Base-by-base conservation (phyloP, 2,888 invertebrate species). In the Gordius sp. region DNA sequence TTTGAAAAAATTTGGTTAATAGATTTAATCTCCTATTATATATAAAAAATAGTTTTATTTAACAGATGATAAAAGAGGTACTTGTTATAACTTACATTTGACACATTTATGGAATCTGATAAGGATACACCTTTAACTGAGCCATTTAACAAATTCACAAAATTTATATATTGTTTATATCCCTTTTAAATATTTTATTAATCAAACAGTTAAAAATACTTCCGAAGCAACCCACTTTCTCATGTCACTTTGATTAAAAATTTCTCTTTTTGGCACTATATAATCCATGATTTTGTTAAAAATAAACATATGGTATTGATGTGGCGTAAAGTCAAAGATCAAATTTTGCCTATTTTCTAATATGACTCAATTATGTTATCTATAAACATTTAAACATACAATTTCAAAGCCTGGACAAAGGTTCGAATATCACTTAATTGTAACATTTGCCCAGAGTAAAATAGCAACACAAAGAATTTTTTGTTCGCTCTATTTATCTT, bases 1-100 rank as follows among this genome's bases (percentile, higher is more conserved):
- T 74, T 76, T 8, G 79, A 76, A 26, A 93, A 71, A 63, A 89
- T 66, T 0, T 66, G 65, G 13, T 80, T 60, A 13, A 86, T 65
- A 61, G 76, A 77, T 33, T 68, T 66, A 25, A 80, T 70, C 62
- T 73, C 73, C 18, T 73, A 25, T 57, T 56, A 57, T 13, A 2
- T 2, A 25, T 2, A 26, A 27, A 58, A 16, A 16, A 47, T 33
- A 33, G n/a, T 13, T 33, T 13, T 33, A 33, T 8, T 33, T 33
- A 33, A 33, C n/a, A 33, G 8, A 33, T 13, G n/a, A 33, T 33
- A 33, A 33, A 33, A 33, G n/a, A n/a, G n/a, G n/a, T n/a, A n/a
- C n/a, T n/a, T n/a, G n/a, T n/a, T n/a, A n/a, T n/a, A n/a, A n/a
- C n/a, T n/a, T 33, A 33, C 39, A 33, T 33, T 33, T 8, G 39